Percentiles rank a stretch among this genome's conserved stretches.
Conservation (phyloP, 2,888 invertebrate genomes). For the Cepaea hortensis region DNA sequence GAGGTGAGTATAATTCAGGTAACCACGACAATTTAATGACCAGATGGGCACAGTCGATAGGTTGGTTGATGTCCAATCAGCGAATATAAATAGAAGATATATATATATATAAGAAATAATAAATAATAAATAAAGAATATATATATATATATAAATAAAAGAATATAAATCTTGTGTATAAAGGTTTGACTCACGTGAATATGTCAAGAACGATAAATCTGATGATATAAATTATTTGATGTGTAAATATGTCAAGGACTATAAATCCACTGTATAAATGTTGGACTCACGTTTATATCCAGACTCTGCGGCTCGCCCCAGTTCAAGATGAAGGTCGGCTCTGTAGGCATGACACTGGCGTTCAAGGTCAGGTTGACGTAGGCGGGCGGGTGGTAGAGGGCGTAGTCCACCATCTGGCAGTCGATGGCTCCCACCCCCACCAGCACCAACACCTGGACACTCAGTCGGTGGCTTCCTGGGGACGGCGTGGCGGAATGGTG, state of each 20-base stretch:
- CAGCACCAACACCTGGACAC: conserved; percentile 54
- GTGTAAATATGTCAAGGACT: neutral
- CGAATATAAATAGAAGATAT: no score
- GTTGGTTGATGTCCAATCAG: no score
- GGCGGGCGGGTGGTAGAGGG: conserved; percentile 51
- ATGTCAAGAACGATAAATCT: no score
- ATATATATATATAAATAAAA: no score
- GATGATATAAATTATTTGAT: neutral
- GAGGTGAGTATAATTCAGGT: no score
- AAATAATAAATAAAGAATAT: no score
- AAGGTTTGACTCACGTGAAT: no score
- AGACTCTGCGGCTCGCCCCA: conserved; percentile 59
- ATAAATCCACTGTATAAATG: neutral
- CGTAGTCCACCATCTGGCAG: conserved; percentile 47
- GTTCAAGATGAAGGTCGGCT: conserved; percentile 56
- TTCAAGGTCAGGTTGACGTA: conserved; percentile 45
- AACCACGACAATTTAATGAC: no score
- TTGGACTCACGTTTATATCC: neutral
- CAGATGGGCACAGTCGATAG: no score
- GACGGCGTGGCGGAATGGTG: conserved; percentile 46
- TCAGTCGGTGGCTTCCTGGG: conserved; percentile 44
- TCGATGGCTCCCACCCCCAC: conserved; percentile 58
- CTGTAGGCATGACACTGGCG: conserved; percentile 55
- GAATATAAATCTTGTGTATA: no score
- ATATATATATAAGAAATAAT: no score